Evolutionary conservation across 2,888 invertebrate species (phyloP).

Genomic region (Labia minor): DNA sequence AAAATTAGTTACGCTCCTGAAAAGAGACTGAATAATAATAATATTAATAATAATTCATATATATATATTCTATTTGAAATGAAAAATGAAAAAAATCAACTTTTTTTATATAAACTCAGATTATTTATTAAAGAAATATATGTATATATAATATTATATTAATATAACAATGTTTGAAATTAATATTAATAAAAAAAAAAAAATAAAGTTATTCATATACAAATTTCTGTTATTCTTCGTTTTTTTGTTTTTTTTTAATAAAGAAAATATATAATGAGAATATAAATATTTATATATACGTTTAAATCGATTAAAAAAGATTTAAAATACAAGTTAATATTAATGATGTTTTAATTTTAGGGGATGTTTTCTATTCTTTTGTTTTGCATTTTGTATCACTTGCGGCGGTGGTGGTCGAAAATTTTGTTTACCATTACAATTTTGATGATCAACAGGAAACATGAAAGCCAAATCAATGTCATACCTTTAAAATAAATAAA

Average conservation of each 20-base stretch:
- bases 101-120: not conserved
- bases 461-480: constrained; percentile 77
- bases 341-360: not conserved
- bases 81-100: not conserved
- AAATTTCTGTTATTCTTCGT: too few species aligned
- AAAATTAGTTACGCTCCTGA: too few species aligned
- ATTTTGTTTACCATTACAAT: constrained; percentile 38
- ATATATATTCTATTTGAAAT: too few species aligned
- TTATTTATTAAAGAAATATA: constrained; percentile 7
- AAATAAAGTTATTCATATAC: not conserved
- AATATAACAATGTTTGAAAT: not conserved
- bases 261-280: too few species aligned
- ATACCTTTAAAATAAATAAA: constrained; percentile 48
- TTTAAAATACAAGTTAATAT: too few species aligned
- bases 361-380: not conserved
- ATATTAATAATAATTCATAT: too few species aligned
- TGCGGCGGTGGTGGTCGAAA: not conserved
- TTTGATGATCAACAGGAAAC: constrained; percentile 66
- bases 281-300: too few species aligned
- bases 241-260: too few species aligned
- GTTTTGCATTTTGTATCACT: not conserved
- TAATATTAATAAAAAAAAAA: not conserved
- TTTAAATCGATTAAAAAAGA: too few species aligned
- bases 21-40: constrained; percentile 1
- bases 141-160: not conserved